Conservation (phyloP, 2,113 vertebrate genomes). For the Pelvicachromis taeniatus region DNA sequence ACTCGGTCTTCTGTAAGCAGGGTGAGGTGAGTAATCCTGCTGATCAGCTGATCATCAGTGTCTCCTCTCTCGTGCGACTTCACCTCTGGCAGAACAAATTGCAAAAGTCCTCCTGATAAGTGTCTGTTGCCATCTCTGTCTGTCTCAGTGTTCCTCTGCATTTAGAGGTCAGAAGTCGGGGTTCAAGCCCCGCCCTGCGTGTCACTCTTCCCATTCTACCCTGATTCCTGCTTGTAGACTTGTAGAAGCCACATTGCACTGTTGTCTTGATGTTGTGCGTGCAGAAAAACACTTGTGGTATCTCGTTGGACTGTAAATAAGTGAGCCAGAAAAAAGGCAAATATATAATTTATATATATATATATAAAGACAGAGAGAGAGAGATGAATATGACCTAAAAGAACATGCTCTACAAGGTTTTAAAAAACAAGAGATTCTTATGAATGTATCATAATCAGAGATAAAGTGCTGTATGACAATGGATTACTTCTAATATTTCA, state of each 20-base stretch:
- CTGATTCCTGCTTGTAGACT: slow-evolving; percentile 45
- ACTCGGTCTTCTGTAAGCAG: neutral
- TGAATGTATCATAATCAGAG: slow-evolving; percentile 65
- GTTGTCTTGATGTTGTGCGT: slow-evolving; percentile 49
- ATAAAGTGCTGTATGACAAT: slow-evolving; percentile 61
- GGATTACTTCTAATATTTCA: slow-evolving; percentile 62
- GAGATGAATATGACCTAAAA: slow-evolving; percentile 17
- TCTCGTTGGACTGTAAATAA: slow-evolving; percentile 59
- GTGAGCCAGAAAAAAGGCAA: neutral
- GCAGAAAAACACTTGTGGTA: slow-evolving; percentile 40
- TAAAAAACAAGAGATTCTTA: slow-evolving; percentile 9
- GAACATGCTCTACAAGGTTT: slow-evolving; percentile 33
- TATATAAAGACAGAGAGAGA: neutral
- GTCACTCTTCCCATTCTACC: neutral
- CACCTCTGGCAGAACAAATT: neutral
- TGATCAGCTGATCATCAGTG: neutral
- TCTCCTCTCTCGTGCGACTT: neutral
- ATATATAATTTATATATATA: neutral
- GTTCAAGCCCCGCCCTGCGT: neutral
- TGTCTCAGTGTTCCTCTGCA: slow-evolving; percentile 1
- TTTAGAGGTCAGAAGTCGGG: slow-evolving; percentile 16
- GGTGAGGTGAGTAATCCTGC: neutral
- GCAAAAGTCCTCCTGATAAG: neutral
- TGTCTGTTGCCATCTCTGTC: neutral
- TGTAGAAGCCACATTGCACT: slow-evolving; percentile 53